Percentiles rank a stretch among this genome's conserved stretches.
phyloP scores from a whole-genome alignment of 2,888 invertebrate species.

The Gasteruption jaculator region DNA sequence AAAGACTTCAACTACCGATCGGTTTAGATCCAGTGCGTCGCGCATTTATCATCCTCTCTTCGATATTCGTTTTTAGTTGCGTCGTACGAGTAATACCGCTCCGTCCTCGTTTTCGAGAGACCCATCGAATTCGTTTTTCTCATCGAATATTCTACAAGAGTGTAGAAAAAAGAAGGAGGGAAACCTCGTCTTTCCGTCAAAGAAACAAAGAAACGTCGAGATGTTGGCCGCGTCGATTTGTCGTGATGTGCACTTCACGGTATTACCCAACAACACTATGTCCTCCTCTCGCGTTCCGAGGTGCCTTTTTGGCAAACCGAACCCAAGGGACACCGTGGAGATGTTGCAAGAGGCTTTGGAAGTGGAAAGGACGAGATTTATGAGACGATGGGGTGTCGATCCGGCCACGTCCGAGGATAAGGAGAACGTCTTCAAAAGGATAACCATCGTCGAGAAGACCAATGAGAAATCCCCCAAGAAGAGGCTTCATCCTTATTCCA shows the following conservation, averaged over 20 bases:
- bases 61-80: no score
- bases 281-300: slow-evolving; percentile 40
- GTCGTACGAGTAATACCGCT: no score
- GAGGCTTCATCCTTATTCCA: slow-evolving; percentile 37
- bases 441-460: slow-evolving; percentile 26
- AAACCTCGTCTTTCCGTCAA: slow-evolving; percentile 1
- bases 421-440: slow-evolving; percentile 36
- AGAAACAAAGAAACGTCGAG: slow-evolving; percentile 23
- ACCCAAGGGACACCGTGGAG: slow-evolving; percentile 58
- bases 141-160: no score
- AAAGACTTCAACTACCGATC: slow-evolving; percentile 36
- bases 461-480: slow-evolving; percentile 37
- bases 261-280: slow-evolving; percentile 37
- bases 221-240: slow-evolving; percentile 45
- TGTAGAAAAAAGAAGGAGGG: no score
- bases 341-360: slow-evolving; percentile 60
- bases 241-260: slow-evolving; percentile 43
- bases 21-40: slow-evolving; percentile 27
- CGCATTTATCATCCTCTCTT: no score
- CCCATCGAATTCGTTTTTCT: no score
- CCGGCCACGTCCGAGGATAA: slow-evolving; percentile 42
- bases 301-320: slow-evolving; percentile 62
- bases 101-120: no score
- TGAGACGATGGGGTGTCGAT: slow-evolving; percentile 61
- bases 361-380: slow-evolving; percentile 58